Conservation (phyloP, 2,797 vertebrate species). For the Astyanax mexicanus region DNA sequence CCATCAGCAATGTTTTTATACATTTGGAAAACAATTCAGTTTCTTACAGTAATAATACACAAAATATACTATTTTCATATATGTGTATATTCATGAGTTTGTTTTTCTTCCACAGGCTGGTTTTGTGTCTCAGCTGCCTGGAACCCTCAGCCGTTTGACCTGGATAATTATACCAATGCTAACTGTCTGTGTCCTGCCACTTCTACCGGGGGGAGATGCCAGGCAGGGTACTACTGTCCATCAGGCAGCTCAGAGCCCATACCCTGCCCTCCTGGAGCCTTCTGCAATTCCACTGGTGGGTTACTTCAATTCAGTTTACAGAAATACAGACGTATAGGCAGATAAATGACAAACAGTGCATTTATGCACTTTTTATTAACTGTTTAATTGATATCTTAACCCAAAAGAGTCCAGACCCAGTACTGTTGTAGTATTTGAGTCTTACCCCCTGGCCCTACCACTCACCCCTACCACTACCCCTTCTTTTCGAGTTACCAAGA, state of each 20-base stretch:
- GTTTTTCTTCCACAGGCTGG: conserved; percentile 82
- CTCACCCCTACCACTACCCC: too few relatives aligned
- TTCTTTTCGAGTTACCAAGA: too few relatives aligned
- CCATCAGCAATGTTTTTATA: not conserved
- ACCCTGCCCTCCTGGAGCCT: conserved; percentile 83
- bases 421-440: too few relatives aligned
- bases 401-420: too few relatives aligned
- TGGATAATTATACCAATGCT: conserved; percentile 94
- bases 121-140: conserved; percentile 94
- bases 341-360: too few relatives aligned
- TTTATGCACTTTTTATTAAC: too few relatives aligned
- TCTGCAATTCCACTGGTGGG: conserved; percentile 88
- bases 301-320: not conserved
- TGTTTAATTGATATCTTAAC: too few relatives aligned
- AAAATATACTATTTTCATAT: too few relatives aligned
- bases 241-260: conserved; percentile 85
- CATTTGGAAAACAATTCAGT: not conserved
- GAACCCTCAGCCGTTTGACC: conserved; percentile 91
- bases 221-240: conserved; percentile 88
- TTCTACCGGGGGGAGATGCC: conserved; percentile 90
- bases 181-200: conserved; percentile 95
- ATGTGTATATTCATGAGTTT: not conserved
- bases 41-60: too few relatives aligned
- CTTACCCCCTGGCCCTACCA: too few relatives aligned
- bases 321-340: too few relatives aligned